These are phyloP conservation scores for Centropyge bicolor DNA, from an alignment of 2,797 vertebrate species.

Conservation along the genomic window DNA sequence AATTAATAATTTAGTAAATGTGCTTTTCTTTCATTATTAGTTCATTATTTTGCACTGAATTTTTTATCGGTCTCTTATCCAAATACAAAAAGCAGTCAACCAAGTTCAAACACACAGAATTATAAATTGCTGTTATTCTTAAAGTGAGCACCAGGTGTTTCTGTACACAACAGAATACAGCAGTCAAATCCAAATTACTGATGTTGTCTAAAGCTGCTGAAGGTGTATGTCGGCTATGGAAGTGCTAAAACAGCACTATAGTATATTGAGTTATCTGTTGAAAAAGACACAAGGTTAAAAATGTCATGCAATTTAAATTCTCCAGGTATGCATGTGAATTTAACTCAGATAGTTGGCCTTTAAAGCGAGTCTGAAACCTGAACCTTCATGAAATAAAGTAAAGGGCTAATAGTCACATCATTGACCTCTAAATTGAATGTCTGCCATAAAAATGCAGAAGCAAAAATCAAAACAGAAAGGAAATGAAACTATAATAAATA, in stretches of 20 bases:
- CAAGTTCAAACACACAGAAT: background rate
- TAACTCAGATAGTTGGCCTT: background rate
- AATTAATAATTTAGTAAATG: background rate
- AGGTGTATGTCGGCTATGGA: background rate
- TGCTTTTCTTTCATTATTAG: background rate
- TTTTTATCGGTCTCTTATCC: background rate
- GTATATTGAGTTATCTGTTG: background rate
- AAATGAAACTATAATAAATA: background rate
- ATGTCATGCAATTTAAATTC: background rate
- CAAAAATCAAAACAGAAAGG: background rate
- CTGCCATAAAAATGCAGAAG: background rate
- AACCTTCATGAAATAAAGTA: background rate
- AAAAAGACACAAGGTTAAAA: background rate
- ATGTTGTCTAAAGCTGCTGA: background rate
- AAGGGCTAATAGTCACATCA: background rate
- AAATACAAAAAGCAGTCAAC: background rate
- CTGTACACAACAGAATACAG: background rate
- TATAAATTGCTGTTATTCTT: background rate
- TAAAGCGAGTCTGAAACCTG: background rate
- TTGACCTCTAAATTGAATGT: background rate
- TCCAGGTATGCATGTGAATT: background rate
- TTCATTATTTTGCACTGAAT: background rate
- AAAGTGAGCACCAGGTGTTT: background rate
- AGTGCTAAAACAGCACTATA: background rate
- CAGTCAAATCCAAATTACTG: background rate